phyloP scores from a whole-genome alignment of 2,888 invertebrate genomes.

The Furcula furcula region DNA sequence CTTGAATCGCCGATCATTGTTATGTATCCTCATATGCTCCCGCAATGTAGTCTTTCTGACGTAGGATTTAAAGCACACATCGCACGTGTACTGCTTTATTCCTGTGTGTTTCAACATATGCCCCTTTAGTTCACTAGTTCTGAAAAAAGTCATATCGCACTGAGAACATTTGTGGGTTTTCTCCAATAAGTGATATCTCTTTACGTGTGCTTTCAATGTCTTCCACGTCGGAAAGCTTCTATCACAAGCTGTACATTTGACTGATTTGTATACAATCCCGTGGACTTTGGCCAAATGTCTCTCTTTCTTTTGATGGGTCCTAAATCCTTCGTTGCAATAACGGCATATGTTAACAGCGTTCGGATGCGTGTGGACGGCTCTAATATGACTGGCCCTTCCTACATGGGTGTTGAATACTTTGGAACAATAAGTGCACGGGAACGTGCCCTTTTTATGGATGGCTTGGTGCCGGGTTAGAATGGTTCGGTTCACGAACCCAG shows the following conservation, averaged over 20 bases:
- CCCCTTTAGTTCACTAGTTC: constrained; percentile 45
- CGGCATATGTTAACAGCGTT: background rate
- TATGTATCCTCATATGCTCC: constrained; percentile 38
- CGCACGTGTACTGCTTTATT: constrained; percentile 46
- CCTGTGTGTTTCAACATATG: constrained; percentile 58
- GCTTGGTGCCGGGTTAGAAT: constrained; percentile 7
- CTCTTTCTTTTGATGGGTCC: background rate
- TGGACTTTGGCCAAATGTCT: background rate
- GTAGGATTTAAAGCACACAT: constrained; percentile 47
- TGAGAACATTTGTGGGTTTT: constrained; percentile 12
- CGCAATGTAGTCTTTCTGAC: constrained; percentile 29
- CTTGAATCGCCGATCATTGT: constrained; percentile 27
- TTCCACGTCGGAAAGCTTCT: constrained; percentile 44
- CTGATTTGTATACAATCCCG: background rate
- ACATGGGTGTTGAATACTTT: background rate
- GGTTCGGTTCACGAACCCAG: constrained; percentile 17
- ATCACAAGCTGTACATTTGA: constrained; percentile 39
- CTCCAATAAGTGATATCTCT: constrained; percentile 17
- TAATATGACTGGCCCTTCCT: background rate
- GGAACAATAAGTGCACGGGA: background rate
- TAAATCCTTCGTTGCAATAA: background rate
- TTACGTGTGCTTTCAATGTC: constrained; percentile 16
- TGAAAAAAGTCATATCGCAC: background rate
- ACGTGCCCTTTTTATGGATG: background rate
- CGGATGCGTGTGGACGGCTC: constrained; percentile 2